Base-by-base conservation (phyloP, 2,797 vertebrate species). In the Oreortyx pictus region DNA sequence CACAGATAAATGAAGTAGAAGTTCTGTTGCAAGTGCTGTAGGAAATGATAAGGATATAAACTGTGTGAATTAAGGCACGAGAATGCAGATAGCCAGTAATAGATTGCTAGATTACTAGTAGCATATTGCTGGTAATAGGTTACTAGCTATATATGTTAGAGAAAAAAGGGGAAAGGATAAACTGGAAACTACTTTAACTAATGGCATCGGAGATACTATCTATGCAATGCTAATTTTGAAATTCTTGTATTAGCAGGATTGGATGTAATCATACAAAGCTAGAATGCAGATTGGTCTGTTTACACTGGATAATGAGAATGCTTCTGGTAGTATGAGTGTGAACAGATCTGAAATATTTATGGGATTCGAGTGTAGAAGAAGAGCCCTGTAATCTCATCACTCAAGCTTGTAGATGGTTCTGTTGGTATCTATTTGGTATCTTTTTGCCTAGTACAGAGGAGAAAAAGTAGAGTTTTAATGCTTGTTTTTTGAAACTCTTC, bases 311-410 rank as follows among this genome's bases (percentile, higher is more conserved):
- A 15, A 11, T 8, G 25, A 41, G 50, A 33, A 10, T 65, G 82
- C 66, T 81, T 70, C 12, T 78, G 82, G 59, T 31, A 80, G 5
- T 46, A 46, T 0, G 0, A 76, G 44, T 46, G 41, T 0, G 0
- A 74, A 41, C 14, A 68, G 27, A 41, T 2, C 3, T 22, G 43
- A 56, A 47, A 39, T 20, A 7, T 35, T 57, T 35, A 24, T 18
- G 47, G 64, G 62, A 79, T 39, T n/a, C n/a, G 50, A 46, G 25
- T 17, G 4, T 65, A 24, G 72, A 54, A 24, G 57, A 41, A 7
- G 33, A 86, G 60, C 14, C 27, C n/a, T 80, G 18, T 64, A 44
- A 62, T 41, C 59, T 50, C 43, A 41, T 70, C 15, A 7, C 41
- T 76, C 14, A 0, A 31, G 35, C 22, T 46, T 72, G 22, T 23